Percentiles rank a stretch among this genome's conserved stretches.
Conservation (phyloP, 2,888 invertebrate genomes). For the Ligdia adustata region DNA sequence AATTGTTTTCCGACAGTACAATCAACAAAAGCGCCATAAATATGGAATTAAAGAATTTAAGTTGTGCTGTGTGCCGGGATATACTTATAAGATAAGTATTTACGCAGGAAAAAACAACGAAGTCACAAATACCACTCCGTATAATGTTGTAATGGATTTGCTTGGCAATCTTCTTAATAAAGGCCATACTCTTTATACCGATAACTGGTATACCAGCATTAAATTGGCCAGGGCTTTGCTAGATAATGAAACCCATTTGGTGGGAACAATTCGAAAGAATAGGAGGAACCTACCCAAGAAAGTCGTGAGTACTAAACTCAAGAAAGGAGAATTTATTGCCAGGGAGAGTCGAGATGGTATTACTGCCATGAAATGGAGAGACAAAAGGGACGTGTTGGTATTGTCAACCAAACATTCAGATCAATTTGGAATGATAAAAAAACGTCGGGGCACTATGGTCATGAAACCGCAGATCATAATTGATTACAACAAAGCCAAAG, state of each 20-base stretch:
- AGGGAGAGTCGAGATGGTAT: background rate
- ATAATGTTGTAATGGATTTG: background rate
- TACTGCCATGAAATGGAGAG: background rate
- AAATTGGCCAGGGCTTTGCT: background rate
- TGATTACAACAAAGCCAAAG: background rate
- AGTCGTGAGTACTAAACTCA: background rate
- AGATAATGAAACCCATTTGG: slow-evolving; percentile 1
- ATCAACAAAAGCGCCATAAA: no score
- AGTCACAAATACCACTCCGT: slow-evolving; percentile 1
- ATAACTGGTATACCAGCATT: slow-evolving; percentile 21
- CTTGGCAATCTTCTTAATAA: slow-evolving; percentile 12
- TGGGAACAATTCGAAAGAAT: slow-evolving; percentile 1
- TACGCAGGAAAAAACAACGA: slow-evolving; percentile 19
- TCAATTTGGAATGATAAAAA: background rate
- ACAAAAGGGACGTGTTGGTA: background rate
- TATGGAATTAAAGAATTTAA: slow-evolving; percentile 43
- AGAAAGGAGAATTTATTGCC: background rate
- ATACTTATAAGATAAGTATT: slow-evolving; percentile 32
- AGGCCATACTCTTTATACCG: slow-evolving; percentile 12
- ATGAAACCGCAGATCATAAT: background rate
- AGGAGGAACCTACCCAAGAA: background rate
- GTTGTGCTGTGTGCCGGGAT: slow-evolving; percentile 35
- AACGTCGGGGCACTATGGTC: background rate
- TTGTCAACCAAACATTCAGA: background rate
- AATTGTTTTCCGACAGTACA: slow-evolving; percentile 38